These are phyloP conservation scores for Psilopsiagon aurifrons DNA, from an alignment of 2,113 vertebrate genomes.

Conservation along the genomic window DNA sequence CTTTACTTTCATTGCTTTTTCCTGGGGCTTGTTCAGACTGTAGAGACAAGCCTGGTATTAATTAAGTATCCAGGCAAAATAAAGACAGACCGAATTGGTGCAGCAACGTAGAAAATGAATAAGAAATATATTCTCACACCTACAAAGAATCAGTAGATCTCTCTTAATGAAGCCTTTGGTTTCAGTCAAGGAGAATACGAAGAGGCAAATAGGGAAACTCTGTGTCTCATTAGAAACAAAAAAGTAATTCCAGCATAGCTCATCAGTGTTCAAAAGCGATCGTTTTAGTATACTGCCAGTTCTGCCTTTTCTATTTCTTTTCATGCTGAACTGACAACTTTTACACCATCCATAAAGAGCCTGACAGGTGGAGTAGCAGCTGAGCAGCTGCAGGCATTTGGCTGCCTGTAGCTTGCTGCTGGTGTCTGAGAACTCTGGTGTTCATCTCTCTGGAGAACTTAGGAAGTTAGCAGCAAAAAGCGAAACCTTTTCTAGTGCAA, in stretches of 20 bases:
- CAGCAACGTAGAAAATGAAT: not conserved
- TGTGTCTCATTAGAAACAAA: slow-evolving; percentile 3
- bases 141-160: not conserved
- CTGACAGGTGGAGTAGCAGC: slow-evolving; percentile 64
- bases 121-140: not conserved
- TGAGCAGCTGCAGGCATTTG: slow-evolving; percentile 65
- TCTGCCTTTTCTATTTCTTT: slow-evolving; percentile 22
- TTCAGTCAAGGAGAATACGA: not conserved
- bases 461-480: not conserved
- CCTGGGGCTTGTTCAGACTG: not conserved
- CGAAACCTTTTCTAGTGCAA: not conserved
- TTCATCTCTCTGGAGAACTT: not conserved
- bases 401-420: slow-evolving; percentile 38
- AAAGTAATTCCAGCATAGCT: slow-evolving; percentile 9
- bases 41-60: not conserved
- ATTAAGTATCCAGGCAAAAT: not conserved
- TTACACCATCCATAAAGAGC: not conserved
- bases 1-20: not conserved
- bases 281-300: not conserved
- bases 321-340: slow-evolving; percentile 51
- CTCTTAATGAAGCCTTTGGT: not conserved
- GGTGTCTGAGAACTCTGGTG: not conserved
- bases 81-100: slow-evolving; percentile 7
- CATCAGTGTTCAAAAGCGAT: slow-evolving; percentile 24
- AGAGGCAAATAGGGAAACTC: not conserved